These are phyloP conservation scores for Mystacides longicornis DNA, from an alignment of 2,888 invertebrate species.

Conservation along the genomic window DNA sequence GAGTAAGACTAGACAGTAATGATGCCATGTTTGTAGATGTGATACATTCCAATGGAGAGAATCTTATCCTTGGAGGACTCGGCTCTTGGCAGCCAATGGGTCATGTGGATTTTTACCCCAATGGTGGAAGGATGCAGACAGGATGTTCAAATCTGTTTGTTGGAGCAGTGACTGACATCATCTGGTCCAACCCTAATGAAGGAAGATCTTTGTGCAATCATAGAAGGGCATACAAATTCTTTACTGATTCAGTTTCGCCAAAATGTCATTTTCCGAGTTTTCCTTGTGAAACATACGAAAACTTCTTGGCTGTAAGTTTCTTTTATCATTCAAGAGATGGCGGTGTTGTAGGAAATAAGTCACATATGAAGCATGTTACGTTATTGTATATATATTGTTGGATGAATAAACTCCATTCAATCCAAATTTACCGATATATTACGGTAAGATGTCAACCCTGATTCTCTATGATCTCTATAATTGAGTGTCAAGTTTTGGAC, in stretches of 20 bases:
- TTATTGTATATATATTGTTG: too few species aligned
- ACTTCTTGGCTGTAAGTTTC: slow-evolving; percentile 56
- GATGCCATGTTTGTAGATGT: slow-evolving; percentile 90
- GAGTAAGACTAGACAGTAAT: slow-evolving; percentile 72
- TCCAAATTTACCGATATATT: too few species aligned
- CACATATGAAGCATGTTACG: too few species aligned
- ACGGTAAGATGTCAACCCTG: too few species aligned
- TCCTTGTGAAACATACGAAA: slow-evolving; percentile 77
- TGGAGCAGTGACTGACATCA: slow-evolving; percentile 83
- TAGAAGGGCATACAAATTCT: slow-evolving; percentile 86
- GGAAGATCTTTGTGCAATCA: slow-evolving; percentile 90
- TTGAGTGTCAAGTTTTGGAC: too few species aligned
- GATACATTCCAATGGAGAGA: slow-evolving; percentile 90
- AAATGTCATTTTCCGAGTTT: slow-evolving; percentile 89
- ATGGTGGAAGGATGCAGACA: slow-evolving; percentile 85
- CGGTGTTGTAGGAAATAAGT: too few species aligned
- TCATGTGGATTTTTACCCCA: slow-evolving; percentile 87
- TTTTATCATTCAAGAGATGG: too few species aligned
- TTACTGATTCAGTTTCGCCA: slow-evolving; percentile 88
- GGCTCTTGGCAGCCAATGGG: slow-evolving; percentile 90
- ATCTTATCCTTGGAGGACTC: slow-evolving; percentile 79
- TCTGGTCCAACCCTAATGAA: slow-evolving; percentile 78
- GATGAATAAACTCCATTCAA: too few species aligned
- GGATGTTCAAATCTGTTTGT: slow-evolving; percentile 89
- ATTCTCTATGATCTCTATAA: neutral